phyloP scores from a whole-genome alignment of 2,888 invertebrate species.

The Nomada ruficornis region DNA sequence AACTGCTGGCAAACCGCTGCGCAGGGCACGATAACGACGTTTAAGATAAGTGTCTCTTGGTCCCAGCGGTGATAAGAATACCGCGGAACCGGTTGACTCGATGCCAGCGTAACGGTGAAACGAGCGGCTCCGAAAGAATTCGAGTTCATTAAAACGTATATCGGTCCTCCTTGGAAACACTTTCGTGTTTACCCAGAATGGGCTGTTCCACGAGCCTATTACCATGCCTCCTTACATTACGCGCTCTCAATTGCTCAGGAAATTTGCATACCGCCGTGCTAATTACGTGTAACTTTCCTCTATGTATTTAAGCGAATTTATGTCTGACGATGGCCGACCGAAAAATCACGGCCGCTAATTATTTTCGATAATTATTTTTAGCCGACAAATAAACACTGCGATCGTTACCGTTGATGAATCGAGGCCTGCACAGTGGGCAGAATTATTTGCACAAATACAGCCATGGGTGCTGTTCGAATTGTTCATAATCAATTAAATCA shows the following conservation, averaged over 20 bases:
- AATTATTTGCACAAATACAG: neutral
- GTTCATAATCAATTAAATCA: neutral
- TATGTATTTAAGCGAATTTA: neutral
- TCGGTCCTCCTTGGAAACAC: constrained; percentile 30
- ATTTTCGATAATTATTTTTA: neutral
- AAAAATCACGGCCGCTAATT: constrained; percentile 5
- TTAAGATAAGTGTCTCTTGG: constrained; percentile 31
- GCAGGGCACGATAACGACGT: constrained; percentile 30
- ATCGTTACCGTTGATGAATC: neutral
- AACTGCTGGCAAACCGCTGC: constrained; percentile 32
- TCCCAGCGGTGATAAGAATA: constrained; percentile 27
- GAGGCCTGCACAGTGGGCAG: neutral
- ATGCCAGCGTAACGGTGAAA: constrained; percentile 36
- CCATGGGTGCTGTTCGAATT: neutral
- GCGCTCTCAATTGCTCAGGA: constrained; percentile 22
- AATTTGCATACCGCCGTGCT: constrained; percentile 33
- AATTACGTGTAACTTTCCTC: constrained; percentile 29
- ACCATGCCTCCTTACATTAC: neutral
- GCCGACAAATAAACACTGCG: no score
- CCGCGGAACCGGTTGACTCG: constrained; percentile 38
- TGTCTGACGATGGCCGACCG: neutral
- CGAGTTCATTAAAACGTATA: constrained; percentile 43
- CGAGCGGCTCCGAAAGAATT: constrained; percentile 32
- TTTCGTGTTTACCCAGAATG: constrained; percentile 29
- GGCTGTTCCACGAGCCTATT: constrained; percentile 38